Evolutionary conservation across 2,888 invertebrate genomes (phyloP).

Genomic region (Harpagoxenus sublaevis): DNA sequence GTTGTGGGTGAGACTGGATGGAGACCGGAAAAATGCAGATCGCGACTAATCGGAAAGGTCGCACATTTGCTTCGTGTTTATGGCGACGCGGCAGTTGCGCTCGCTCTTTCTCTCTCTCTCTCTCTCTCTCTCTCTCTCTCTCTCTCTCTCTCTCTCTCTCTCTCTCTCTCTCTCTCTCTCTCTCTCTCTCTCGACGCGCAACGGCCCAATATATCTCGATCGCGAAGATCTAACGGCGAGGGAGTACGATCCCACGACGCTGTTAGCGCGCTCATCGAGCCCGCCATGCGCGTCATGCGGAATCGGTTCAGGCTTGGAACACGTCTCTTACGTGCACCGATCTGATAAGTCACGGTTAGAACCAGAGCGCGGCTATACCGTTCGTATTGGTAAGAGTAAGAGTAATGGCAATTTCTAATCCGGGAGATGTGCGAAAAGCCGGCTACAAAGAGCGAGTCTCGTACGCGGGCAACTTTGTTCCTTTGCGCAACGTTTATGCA

Average conservation of each 20-base stretch:
- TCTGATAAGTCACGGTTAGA: constrained; percentile 69
- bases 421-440: constrained; percentile 36
- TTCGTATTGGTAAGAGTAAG: constrained; percentile 56
- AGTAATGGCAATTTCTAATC: constrained; percentile 58
- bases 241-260: constrained; percentile 75
- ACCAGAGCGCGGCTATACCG: constrained; percentile 58
- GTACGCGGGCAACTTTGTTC: constrained; percentile 1
- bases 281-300: constrained; percentile 77
- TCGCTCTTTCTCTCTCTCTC: not conserved
- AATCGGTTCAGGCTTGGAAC: constrained; percentile 57
- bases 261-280: constrained; percentile 71
- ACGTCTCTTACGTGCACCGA: constrained; percentile 65
- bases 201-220: constrained; percentile 66
- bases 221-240: constrained; percentile 46
- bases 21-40: not conserved
- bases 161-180: not conserved
- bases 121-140: not conserved
- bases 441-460: constrained; percentile 17
- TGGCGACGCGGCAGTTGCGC: not conserved
- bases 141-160: not conserved
- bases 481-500: not conserved
- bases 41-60: constrained; percentile 47
- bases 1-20: not conserved
- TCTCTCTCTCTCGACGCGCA: not conserved
- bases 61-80: constrained; percentile 32